A percentile compares a stretch with the other conserved stretches of the same genome.
Evolutionary conservation across 2,797 vertebrate species (phyloP).

Genomic region (Setipinna tenuifilis): DNA sequence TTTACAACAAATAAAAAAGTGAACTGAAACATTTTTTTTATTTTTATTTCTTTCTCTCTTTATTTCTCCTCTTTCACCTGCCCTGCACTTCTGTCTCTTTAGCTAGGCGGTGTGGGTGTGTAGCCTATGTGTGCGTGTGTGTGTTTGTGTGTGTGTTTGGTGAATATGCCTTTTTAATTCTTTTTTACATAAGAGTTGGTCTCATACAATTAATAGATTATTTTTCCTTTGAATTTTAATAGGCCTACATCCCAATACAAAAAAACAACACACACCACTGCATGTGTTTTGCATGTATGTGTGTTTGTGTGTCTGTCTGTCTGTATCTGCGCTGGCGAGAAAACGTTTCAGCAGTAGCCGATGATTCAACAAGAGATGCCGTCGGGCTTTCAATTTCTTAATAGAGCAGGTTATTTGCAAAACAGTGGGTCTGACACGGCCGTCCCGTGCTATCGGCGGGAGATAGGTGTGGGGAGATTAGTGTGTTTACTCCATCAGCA

Average conservation of each 20-base stretch:
- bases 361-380: constrained; percentile 15
- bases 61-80: background rate
- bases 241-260: background rate
- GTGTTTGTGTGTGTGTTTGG: constrained; percentile 20
- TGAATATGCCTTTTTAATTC: background rate
- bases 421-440: constrained; percentile 71
- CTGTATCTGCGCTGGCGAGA: background rate
- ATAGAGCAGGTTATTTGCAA: constrained; percentile 73
- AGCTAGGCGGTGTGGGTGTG: background rate
- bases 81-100: constrained; percentile 23
- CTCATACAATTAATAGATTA: background rate
- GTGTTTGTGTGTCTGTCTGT: background rate
- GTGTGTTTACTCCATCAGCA: constrained; percentile 74
- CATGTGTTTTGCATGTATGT: background rate
- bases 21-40: constrained; percentile 71
- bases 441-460: constrained; percentile 69
- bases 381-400: constrained; percentile 45
- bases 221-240: background rate
- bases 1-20: constrained; percentile 83
- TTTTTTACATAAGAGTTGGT: background rate
- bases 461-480: constrained; percentile 78
- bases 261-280: background rate
- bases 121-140: background rate
- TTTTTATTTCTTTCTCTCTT: constrained; percentile 39
- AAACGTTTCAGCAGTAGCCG: constrained; percentile 13